These are phyloP conservation scores for Megaceryle torquata DNA, from an alignment of 2,113 vertebrate species.

Conservation along the genomic window DNA sequence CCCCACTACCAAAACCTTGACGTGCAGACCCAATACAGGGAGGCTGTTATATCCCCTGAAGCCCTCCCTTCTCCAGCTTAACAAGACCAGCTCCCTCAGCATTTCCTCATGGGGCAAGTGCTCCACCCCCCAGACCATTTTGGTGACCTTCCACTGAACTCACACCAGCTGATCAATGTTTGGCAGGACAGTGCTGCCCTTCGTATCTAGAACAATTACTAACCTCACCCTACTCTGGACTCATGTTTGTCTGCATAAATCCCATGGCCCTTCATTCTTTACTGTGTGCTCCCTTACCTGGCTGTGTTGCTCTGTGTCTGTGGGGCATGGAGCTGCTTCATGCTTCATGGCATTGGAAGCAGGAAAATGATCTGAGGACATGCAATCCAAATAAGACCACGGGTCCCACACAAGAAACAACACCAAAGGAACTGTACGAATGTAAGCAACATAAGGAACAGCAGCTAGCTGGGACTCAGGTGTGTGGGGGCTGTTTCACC, in stretches of 20 bases:
- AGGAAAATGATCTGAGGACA: neutral
- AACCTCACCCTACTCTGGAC: neutral
- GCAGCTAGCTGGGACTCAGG: neutral
- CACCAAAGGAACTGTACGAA: neutral
- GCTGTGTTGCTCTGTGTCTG: neutral
- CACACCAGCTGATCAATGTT: neutral
- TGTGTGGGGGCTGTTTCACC: neutral
- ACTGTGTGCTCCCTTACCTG: neutral
- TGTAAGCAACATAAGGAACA: neutral
- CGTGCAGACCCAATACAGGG: neutral
- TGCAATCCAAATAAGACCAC: neutral
- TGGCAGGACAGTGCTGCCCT: neutral
- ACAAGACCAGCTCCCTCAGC: neutral
- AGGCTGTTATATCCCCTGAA: neutral
- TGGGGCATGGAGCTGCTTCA: neutral
- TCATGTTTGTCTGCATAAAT: neutral
- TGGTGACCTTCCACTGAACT: neutral
- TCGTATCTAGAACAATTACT: neutral
- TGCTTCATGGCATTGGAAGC: neutral
- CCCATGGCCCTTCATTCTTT: neutral
- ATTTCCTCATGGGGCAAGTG: neutral
- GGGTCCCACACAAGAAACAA: neutral
- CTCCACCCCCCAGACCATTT: neutral
- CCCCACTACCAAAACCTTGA: neutral
- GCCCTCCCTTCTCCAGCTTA: neutral